Conservation (phyloP, 1,140 invertebrate genomes). For the Temnothorax nylanderi region DNA sequence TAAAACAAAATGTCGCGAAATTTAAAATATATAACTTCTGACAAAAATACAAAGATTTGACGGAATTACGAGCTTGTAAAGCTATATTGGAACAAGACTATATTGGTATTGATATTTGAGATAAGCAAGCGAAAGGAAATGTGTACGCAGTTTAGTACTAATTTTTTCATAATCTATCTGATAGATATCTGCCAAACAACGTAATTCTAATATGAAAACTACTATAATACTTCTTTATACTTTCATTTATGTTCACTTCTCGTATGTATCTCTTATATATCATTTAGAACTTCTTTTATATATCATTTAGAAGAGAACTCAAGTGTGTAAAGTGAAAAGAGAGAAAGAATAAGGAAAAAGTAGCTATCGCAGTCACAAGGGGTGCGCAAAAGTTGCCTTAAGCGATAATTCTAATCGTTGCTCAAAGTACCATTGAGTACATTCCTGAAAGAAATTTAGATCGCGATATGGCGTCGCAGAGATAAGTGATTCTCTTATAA, state of each 20-base stretch:
- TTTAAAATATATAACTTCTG: background rate
- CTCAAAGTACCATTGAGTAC: conserved; percentile 70
- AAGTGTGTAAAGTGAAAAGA: conserved; percentile 1
- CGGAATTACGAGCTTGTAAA: background rate
- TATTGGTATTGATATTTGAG: background rate
- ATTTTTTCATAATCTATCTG: background rate
- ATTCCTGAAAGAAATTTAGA: conserved; percentile 62
- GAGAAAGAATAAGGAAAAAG: background rate
- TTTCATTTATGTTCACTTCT: conserved; percentile 32
- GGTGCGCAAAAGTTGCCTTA: conserved; percentile 67
- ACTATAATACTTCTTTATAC: background rate
- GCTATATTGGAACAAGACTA: background rate
- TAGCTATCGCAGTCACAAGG: conserved; percentile 35
- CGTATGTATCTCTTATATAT: background rate
- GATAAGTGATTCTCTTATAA: conserved; percentile 20
- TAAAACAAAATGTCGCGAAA: background rate
- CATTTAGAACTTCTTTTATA: too few relatives aligned
- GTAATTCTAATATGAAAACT: conserved; percentile 9
- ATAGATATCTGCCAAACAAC: conserved; percentile 5
- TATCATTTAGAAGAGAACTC: conserved; percentile 15
- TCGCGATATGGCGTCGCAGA: conserved; percentile 23
- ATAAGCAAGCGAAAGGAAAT: conserved; percentile 1
- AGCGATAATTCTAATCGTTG: conserved; percentile 67
- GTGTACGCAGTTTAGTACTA: background rate
- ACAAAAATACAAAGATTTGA: background rate